Evolutionary conservation across 2,113 vertebrate genomes (phyloP), one percentile per base, ranked within the genome.

Genomic region (Poeciliopsis occidentalis): DNA sequence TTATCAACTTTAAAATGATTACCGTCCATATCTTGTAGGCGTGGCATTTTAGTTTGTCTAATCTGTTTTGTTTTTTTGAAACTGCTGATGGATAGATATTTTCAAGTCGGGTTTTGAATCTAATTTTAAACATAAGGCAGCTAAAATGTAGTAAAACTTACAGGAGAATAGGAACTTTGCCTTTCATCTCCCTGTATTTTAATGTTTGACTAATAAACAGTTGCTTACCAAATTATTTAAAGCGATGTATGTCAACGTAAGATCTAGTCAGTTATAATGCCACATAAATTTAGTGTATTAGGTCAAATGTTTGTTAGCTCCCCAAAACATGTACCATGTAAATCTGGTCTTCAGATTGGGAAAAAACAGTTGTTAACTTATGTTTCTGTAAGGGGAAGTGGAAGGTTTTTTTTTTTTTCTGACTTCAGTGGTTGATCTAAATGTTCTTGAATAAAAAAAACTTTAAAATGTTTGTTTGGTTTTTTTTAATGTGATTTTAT

Each of bases 101-200:
- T 87, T 93, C 75, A 81, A 83, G 87, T 88, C 88, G 86, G 88
- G 79, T 84, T 90, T 81, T 88, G 67, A 91, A 76, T 88, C 73
- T 86, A 76, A 90, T 91, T 92, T 90, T 92, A 91, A 93, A 93
- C 86, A 89, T 90, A 87, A 94, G 95, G 95, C 95, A 95, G 95
- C 95, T 95, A 94, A 92, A 92, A 85, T 80, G 84, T 88, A 89
- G 90, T 90, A 78, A 85, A 79, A 27, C 78, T 81, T 74, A 65
- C 83, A 44, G 85, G 82, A 87, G 79, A 71, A 70, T 68, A 76
- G 75, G 71, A 87, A 60, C 67, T 79, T 88, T 81, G 27, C 39
- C 64, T 69, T 61, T 86, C 76, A 34, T 82, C 71, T 83, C 78
- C 77, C 85, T 82, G 63, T 81, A 81, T 90, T 89, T 85, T 79